Evolutionary conservation across 2,113 vertebrate species (phyloP), one percentile per base, ranked within the genome.

Genomic region (Melanostigma gelatinosum): DNA sequence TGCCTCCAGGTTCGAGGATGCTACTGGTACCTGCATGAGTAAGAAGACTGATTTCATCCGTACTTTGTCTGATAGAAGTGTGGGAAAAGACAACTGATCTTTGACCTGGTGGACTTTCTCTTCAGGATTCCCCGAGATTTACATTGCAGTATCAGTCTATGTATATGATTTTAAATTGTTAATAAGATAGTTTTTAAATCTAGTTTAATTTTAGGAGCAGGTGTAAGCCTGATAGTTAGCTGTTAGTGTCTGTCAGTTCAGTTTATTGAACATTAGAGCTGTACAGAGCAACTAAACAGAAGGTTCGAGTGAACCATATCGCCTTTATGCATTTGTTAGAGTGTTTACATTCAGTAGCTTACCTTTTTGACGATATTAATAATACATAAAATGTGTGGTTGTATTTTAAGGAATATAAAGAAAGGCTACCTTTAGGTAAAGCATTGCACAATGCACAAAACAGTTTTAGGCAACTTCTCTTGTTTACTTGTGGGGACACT

Each of bases 401-500:
- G 4, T 68, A 38, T 50, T 65, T 75, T 54, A 1, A 32, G n/a
- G 11, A 29, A 62, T 29, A 22, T 34, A 44, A 10, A 55, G 10
- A 64, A 27, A 52, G 57, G 57, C 13, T 58, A 58, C 57, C 12
- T n/a, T 55, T n/a, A 1, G 10, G 11, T 29, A 42, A 42, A 22
- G 8, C 3, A 54, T 6, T 34, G 66, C 1, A 6, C 46, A 24
- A 18, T 62, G 20, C 58, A 27, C 34, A 34, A 6, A 48, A 54
- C 7, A 4, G n/a, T 32, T n/a, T 20, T 18, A 18, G 40, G 16
- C 44, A 6, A 34, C 13, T 50, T 52, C 2, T 61, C 3, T 24
- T 55, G 34, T 77, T 70, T 29, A 20, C n/a, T 34, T 57, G 60
- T 85, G 69, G 75, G 74, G 87, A 84, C 82, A 72, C 32, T 16